phyloP scores from a whole-genome alignment of 2,797 vertebrate species.

The Danio aesculapii region DNA sequence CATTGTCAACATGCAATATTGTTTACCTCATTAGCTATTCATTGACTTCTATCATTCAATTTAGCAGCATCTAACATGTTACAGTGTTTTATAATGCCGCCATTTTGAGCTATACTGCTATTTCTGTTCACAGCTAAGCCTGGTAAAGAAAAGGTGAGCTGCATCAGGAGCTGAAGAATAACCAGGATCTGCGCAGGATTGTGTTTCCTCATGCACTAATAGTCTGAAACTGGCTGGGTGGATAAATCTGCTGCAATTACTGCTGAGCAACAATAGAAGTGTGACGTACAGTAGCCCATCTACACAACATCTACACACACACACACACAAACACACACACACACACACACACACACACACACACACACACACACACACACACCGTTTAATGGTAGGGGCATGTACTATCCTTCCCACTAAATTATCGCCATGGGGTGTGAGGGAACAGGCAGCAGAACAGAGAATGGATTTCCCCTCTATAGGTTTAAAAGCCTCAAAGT shows the following conservation, averaged over 20 bases:
- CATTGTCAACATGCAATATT: not conserved
- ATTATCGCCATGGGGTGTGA: slow-evolving; percentile 67
- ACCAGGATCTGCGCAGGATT: slow-evolving; percentile 29
- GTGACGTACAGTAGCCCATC: not conserved
- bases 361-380: slow-evolving; percentile 25
- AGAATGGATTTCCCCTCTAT: slow-evolving; percentile 76
- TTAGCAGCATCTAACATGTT: not conserved
- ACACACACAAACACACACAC: slow-evolving; percentile 25
- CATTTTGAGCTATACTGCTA: not conserved
- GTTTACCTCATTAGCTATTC: not conserved
- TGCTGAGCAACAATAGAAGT: slow-evolving; percentile 34
- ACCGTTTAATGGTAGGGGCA: slow-evolving; percentile 64
- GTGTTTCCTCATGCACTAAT: slow-evolving; percentile 24
- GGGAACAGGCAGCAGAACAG: slow-evolving; percentile 70
- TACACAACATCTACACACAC: not conserved
- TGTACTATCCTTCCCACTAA: slow-evolving; percentile 72
- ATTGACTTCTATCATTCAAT: not conserved
- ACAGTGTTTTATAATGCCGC: not conserved
- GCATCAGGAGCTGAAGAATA: slow-evolving; percentile 26
- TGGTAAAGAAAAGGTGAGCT: not conserved
- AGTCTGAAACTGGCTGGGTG: slow-evolving; percentile 17
- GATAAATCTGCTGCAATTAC: slow-evolving; percentile 21
- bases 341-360: slow-evolving; percentile 21
- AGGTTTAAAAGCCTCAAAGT: slow-evolving; percentile 65
- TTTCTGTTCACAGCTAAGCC: slow-evolving; percentile 1